These are phyloP conservation scores for Ailuropoda melanoleuca DNA, from an alignment of 2,113 vertebrate genomes.

Conservation along the genomic window DNA sequence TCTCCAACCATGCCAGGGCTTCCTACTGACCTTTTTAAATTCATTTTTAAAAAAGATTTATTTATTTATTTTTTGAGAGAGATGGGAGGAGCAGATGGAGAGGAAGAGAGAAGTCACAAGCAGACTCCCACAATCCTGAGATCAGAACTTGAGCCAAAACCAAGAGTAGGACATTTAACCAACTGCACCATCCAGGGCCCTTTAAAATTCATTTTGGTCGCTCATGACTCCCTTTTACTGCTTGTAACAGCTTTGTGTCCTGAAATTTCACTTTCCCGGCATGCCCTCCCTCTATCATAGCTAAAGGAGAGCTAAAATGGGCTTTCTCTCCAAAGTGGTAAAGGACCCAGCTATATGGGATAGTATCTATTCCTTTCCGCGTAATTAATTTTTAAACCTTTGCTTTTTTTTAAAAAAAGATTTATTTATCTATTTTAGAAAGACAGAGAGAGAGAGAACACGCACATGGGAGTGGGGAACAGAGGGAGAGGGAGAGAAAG, in stretches of 20 bases:
- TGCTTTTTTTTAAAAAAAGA: neutral
- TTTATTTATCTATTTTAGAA: neutral
- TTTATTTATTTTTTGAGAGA: neutral
- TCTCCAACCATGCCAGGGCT: neutral
- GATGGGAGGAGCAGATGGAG: neutral
- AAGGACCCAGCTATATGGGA: neutral
- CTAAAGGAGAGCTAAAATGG: neutral
- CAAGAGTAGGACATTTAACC: neutral
- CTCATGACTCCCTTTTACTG: neutral
- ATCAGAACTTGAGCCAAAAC: neutral
- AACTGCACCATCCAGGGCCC: neutral
- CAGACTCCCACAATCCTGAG: neutral
- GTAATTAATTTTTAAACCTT: neutral
- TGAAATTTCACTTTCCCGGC: neutral
- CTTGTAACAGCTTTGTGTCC: neutral
- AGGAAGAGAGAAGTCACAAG: neutral
- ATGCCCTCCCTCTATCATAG: neutral
- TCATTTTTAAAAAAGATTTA: neutral
- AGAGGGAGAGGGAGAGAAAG: neutral
- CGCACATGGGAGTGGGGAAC: neutral
- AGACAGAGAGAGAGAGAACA: neutral
- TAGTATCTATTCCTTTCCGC: neutral
- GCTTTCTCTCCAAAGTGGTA: neutral
- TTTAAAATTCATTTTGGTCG: neutral
- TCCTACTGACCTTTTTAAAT: neutral